Conservation (phyloP, 2,888 invertebrate genomes). For the Himalopsyche anomala region DNA sequence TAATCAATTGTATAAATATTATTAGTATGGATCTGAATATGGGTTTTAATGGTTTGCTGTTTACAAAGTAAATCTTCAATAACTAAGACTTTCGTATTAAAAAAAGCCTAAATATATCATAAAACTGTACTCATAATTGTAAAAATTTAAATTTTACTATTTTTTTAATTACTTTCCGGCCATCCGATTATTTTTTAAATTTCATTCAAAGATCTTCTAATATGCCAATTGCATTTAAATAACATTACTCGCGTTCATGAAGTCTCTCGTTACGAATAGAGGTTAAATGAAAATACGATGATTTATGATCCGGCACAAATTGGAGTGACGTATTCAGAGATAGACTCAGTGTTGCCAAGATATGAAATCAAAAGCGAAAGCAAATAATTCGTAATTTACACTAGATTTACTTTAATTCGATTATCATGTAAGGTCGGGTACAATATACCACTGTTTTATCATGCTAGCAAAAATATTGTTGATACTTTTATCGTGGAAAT, state of each 20-base stretch:
- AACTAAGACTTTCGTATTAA: too few relatives aligned
- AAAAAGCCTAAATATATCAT: too few relatives aligned
- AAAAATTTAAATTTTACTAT: not conserved
- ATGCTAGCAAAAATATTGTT: too few relatives aligned
- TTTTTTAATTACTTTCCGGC: too few relatives aligned
- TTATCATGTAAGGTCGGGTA: not conserved
- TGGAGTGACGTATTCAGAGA: slow-evolving; percentile 24
- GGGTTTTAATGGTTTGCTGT: too few relatives aligned
- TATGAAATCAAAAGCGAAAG: slow-evolving; percentile 8
- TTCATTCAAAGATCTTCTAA: not conserved
- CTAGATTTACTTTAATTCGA: slow-evolving; percentile 22
- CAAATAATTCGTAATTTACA: slow-evolving; percentile 24
- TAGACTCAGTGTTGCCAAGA: not conserved
- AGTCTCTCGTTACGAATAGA: not conserved
- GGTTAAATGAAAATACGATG: not conserved
- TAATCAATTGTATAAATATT: too few relatives aligned
- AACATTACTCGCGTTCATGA: not conserved
- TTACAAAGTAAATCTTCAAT: too few relatives aligned
- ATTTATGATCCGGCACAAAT: slow-evolving; percentile 25
- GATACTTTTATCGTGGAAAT: too few relatives aligned
- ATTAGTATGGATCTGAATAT: too few relatives aligned
- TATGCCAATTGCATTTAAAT: not conserved
- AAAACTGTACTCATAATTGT: too few relatives aligned
- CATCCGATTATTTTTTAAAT: too few relatives aligned
- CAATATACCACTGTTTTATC: too few relatives aligned